Percentiles rank a stretch among this genome's conserved stretches.
phyloP scores from a whole-genome alignment of 2,113 vertebrate genomes.

The Pampusana beccarii region DNA sequence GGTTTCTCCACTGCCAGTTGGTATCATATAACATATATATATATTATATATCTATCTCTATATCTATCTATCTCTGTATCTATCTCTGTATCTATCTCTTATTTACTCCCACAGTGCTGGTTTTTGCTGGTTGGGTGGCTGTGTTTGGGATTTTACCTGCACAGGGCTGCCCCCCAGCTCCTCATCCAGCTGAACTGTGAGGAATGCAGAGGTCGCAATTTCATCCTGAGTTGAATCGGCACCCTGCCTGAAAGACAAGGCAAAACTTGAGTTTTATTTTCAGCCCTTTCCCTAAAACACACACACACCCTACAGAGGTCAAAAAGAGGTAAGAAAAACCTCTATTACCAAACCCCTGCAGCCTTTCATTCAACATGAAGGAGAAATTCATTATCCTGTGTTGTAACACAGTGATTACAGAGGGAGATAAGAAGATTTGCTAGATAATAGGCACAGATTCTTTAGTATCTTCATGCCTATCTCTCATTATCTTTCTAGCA shows the following conservation, averaged over 20 bases:
- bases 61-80: too few species aligned
- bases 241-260: slow-evolving; percentile 84
- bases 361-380: neutral
- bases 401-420: neutral
- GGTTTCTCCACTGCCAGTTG: neutral
- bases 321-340: neutral
- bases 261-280: neutral
- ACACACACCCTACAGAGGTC: neutral
- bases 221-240: slow-evolving; percentile 90
- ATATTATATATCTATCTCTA: too few species aligned
- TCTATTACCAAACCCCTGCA: neutral
- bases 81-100: too few species aligned
- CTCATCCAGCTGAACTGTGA: slow-evolving; percentile 88
- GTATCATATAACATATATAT: neutral
- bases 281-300: neutral
- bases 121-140: neutral
- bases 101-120: neutral
- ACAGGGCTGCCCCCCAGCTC: slow-evolving; percentile 91
- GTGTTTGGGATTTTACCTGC: slow-evolving; percentile 78
- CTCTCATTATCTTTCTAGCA: neutral
- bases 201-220: slow-evolving; percentile 86
- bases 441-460: neutral
- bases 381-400: neutral
- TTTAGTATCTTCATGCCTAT: neutral
- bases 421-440: neutral